Percentiles rank a stretch among this genome's conserved stretches.
Conservation (phyloP, 1,140 invertebrate genomes). For the Scylla paramamosain region DNA sequence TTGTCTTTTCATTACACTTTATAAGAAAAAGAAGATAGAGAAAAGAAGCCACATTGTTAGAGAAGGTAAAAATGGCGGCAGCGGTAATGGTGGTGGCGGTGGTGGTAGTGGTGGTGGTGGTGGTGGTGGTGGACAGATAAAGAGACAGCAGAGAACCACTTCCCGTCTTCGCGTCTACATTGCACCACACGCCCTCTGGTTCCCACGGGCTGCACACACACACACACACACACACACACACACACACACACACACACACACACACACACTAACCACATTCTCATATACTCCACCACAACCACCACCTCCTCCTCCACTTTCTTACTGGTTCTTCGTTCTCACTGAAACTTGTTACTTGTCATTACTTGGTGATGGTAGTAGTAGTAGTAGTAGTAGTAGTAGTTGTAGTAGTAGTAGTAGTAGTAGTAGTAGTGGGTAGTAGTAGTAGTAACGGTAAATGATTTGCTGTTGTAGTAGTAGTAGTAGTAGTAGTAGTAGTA, state of each 20-base stretch:
- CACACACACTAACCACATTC: not conserved
- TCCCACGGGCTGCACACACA: not conserved
- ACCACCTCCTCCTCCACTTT: not conserved
- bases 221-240: slow-evolving; percentile 18
- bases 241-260: slow-evolving; percentile 10
- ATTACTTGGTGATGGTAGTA: not conserved
- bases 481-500: too few species aligned
- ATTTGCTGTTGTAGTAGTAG: too few species aligned
- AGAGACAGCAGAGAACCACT: not conserved
- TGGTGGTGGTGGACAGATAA: not conserved
- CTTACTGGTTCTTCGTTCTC: not conserved
- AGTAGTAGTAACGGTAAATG: too few species aligned
- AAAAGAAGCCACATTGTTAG: not conserved
- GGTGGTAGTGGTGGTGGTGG: not conserved
- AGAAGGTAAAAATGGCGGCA: not conserved
- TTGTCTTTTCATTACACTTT: too few species aligned
- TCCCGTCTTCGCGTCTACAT: not conserved
- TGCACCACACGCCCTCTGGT: not conserved
- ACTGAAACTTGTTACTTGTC: not conserved
- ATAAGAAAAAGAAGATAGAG: too few species aligned
- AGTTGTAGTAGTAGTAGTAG: slow-evolving; percentile 13
- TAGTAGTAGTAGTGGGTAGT: not conserved
- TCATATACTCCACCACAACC: not conserved
- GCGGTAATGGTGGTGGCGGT: not conserved
- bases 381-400: slow-evolving; percentile 22